Base-by-base conservation (phyloP, 2,113 vertebrate species). In the Pachyramphus minor region DNA sequence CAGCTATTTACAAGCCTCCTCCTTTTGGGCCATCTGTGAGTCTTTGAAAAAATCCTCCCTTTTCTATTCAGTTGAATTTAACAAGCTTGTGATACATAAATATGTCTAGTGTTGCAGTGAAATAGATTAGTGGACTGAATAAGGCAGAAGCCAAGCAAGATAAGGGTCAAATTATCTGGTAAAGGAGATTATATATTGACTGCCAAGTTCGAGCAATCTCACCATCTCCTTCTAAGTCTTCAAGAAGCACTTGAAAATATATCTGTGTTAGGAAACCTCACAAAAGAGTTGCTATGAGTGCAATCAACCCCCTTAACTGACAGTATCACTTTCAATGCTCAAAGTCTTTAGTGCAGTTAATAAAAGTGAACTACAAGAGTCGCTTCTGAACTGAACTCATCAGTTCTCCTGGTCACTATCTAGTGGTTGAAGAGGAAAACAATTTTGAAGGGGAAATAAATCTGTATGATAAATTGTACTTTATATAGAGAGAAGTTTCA, bases 251-350 rank as follows among this genome's bases (percentile, higher is more conserved):
- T 90, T 76, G 60, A 59, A 92, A 88, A 85, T 79, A 33, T 20
- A 47, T 50, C 30, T 79, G 0, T 33, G 27, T 72, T 92, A 76
- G 53, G 53, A 90, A 88, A 58, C 9, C 21, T 77, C 66, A 85
- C 3, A 4, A 76, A 73, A 73, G 17, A 17, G 71, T 72, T 13
- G 1, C 44, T 92, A 64, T 68, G 52, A 42, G 44, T 55, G 52
- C 52, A 95, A 90, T 90, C 84, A 90, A 63, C 58, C 37, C 75
- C 31, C 28, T 71, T 21, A 59, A 44, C 47, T 82, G 85, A 72
- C 85, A 90, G 42, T 25, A 45, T 71, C 78, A 27, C 11, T 67
- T 77, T 72, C 60, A 37, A 20, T 66, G n/a, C 11, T 69, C 15
- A 28, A 80, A 89, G 62, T 79, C 52, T 79, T 83, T 13, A 68